Evolutionary conservation across 2,113 vertebrate genomes (phyloP).

Genomic region (Otus sunia): DNA sequence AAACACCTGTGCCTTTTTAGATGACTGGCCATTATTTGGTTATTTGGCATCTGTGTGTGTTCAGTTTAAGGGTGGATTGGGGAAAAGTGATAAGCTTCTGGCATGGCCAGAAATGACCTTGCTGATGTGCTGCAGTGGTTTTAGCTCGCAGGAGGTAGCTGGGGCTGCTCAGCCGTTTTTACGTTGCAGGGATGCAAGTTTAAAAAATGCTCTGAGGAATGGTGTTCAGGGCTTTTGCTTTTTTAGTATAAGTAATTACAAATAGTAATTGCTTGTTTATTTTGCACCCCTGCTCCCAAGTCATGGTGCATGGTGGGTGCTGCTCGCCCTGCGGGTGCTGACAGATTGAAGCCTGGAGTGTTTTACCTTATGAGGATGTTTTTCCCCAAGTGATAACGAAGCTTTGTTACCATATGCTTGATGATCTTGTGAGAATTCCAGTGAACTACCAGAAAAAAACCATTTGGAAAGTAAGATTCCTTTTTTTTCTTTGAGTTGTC

Average conservation of each 20-base stretch:
- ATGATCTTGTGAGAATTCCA: background rate
- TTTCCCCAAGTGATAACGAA: background rate
- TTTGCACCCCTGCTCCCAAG: background rate
- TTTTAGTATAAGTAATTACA: background rate
- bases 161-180: background rate
- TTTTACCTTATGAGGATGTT: background rate
- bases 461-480: background rate
- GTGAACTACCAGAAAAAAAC: background rate
- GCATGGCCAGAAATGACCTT: background rate
- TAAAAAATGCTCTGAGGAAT: background rate
- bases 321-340: fast-evolving
- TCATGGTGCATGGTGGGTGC: background rate
- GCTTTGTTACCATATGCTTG: background rate
- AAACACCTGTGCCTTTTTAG: background rate
- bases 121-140: background rate
- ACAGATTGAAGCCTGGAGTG: background rate
- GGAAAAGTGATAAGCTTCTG: background rate
- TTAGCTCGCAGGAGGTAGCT: background rate
- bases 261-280: background rate
- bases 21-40: background rate
- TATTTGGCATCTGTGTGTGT: fast-evolving
- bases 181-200: background rate
- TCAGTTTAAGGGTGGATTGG: background rate
- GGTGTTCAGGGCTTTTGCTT: background rate
- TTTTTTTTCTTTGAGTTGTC: background rate